These are phyloP conservation scores for Fistularia tabacaria DNA, from an alignment of 2,797 vertebrate species.

Conservation along the genomic window DNA sequence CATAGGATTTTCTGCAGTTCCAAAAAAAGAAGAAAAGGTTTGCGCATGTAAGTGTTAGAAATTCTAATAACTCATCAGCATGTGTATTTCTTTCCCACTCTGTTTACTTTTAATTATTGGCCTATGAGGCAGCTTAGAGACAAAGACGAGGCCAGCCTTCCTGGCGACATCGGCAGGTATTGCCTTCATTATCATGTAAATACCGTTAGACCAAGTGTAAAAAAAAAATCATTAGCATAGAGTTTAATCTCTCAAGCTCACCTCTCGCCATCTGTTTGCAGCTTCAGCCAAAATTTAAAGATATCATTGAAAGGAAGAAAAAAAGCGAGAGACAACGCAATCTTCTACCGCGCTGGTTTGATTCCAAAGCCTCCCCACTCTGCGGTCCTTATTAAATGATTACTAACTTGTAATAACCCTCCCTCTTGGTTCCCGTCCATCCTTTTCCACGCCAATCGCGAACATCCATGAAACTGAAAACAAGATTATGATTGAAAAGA, in stretches of 20 bases:
- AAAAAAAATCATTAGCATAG: conserved; percentile 54
- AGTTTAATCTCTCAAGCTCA: conserved; percentile 34
- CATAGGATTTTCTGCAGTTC: too few species aligned
- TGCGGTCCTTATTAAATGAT: too few species aligned
- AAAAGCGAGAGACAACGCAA: too few species aligned
- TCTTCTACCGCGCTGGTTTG: too few species aligned
- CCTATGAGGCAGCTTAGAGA: conserved; percentile 58
- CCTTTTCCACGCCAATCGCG: too few species aligned
- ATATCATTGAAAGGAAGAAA: too few species aligned
- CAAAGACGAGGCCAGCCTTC: conserved; percentile 40
- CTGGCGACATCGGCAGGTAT: conserved; percentile 59
- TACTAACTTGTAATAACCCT: too few species aligned
- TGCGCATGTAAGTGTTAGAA: neutral
- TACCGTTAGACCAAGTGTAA: conserved; percentile 54
- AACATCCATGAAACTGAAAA: too few species aligned
- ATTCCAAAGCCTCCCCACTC: too few species aligned
- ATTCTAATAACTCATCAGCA: conserved; percentile 35
- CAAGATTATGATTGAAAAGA: too few species aligned
- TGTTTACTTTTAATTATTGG: conserved; percentile 71
- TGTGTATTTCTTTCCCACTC: conserved; percentile 50
- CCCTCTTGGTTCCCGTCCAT: too few species aligned
- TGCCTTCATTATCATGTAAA: conserved; percentile 68
- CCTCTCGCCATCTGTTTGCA: conserved; percentile 40
- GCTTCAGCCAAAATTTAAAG: too few species aligned
- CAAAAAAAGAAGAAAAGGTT: neutral